Conservation (phyloP, 2,113 vertebrate genomes). For the Scophthalmus maximus region DNA sequence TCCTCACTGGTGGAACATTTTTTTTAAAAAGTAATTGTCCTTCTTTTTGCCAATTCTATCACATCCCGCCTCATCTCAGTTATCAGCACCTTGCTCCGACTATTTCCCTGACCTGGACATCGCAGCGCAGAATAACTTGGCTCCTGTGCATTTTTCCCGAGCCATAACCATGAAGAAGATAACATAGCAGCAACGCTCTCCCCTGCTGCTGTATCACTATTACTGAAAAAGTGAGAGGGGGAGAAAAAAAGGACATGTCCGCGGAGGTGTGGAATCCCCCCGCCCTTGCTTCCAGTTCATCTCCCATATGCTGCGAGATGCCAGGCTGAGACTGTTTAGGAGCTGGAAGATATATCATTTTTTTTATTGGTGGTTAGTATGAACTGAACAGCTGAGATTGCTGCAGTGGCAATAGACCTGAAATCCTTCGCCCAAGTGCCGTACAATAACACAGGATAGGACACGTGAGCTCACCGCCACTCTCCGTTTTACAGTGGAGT, state of each 20-base stretch:
- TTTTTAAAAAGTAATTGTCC: slow-evolving; percentile 24
- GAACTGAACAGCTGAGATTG: slow-evolving; percentile 43
- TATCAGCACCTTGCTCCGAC: slow-evolving; percentile 43
- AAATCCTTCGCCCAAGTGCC: slow-evolving; percentile 22
- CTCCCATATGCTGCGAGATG: slow-evolving; percentile 28
- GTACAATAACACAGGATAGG: slow-evolving; percentile 13
- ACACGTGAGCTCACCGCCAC: slow-evolving; percentile 6
- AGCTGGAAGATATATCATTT: slow-evolving; percentile 21
- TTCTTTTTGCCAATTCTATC: slow-evolving; percentile 2
- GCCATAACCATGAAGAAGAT: slow-evolving; percentile 59
- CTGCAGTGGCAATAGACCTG: neutral
- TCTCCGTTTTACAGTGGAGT: too few species aligned
- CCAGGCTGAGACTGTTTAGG: slow-evolving; percentile 21
- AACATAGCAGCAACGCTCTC: slow-evolving; percentile 36
- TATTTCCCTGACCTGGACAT: slow-evolving; percentile 35
- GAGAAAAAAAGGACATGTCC: slow-evolving; percentile 9
- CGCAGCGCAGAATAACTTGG: slow-evolving; percentile 35
- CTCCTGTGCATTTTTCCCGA: slow-evolving; percentile 34
- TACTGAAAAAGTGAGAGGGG: slow-evolving; percentile 7
- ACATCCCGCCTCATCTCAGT: slow-evolving; percentile 40
- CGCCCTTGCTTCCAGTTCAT: slow-evolving; percentile 46
- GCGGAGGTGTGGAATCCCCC: slow-evolving; percentile 38
- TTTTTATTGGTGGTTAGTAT: slow-evolving; percentile 66
- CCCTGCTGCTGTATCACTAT: slow-evolving; percentile 40
- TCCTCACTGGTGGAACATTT: neutral